Evolutionary conservation across 2,797 vertebrate species (phyloP), one percentile per base, ranked within the genome.

Genomic region (Anguilla megastoma): DNA sequence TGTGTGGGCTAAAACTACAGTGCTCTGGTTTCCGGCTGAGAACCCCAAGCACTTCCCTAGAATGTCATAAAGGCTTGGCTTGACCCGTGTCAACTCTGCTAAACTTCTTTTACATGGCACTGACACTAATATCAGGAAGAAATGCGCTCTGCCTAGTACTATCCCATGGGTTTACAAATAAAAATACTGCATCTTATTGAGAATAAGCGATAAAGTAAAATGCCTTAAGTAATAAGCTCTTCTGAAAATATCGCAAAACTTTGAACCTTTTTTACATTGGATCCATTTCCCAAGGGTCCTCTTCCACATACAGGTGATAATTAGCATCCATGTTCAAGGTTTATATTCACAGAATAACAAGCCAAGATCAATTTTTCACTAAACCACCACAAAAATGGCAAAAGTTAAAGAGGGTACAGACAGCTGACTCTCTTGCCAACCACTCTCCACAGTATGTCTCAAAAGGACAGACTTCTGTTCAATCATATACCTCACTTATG

Each of bases 181-280:
- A 71, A 76, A 76, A 36, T 41, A 2, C 18, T 41, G 12, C 2
- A 33, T 33, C 12, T 82, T 10, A 45, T 5, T 21, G 41, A 50
- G 18, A 82, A 82, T 48, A 82, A 24, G 24, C n/a, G 7, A 48
- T 50, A n/a, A 41, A 79, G 36, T 36, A 45, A 36, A 16, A 74
- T 4, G 18, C 8, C 4, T 0, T 33, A 79, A 79, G 33, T 79
- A 36, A 41, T 41, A 41, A 18, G 74, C 33, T 48, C 18, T 82
- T 82, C 24, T 7, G n/a, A 82, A 24, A 7, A 82, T 82, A 82
- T 10, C n/a, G 21, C 4, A 82, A 82, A 24, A 50, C 21, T 48
- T 50, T 50, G 79, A 82, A 79, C 74, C 16, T 41, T 79, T 71
- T 76, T 79, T 79, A 79, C 16, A 79, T 74, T 33, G 30, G 71